A percentile compares a stretch with the other conserved stretches of the same genome.
Conservation (phyloP, 2,113 vertebrate genomes). For the Perognathus longimembris region DNA sequence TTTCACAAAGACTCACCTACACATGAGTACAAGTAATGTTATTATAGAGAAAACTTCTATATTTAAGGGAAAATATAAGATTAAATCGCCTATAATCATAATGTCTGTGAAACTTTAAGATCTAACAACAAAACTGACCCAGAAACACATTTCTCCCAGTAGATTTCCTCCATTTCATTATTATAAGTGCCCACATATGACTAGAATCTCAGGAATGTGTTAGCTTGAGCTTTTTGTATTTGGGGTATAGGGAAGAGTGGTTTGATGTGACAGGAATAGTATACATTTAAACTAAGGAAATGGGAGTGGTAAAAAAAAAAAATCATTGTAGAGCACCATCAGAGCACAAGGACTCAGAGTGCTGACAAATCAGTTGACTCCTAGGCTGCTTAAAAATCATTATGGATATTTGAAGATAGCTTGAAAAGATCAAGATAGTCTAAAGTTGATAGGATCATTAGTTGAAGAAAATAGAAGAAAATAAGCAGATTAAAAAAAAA, state of each 20-base stretch:
- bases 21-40: background rate
- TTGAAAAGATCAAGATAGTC: background rate
- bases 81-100: background rate
- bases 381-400: background rate
- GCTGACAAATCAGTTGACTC: background rate
- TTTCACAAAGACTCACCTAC: background rate
- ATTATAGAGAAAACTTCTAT: background rate
- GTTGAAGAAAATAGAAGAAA: too few relatives aligned
- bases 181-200: background rate
- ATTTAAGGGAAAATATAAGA: background rate
- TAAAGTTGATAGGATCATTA: background rate
- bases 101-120: background rate
- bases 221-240: background rate
- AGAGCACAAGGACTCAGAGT: background rate
- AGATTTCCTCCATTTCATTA: background rate
- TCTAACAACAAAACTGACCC: background rate
- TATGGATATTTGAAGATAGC: background rate
- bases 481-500: too few relatives aligned
- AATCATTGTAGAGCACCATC: background rate
- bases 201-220: background rate
- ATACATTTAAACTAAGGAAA: background rate
- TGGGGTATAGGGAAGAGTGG: background rate
- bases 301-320: background rate
- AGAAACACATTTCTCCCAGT: background rate
- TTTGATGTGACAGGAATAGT: background rate